phyloP scores from a whole-genome alignment of 2,797 vertebrate genomes.

The Oreochromis mossambicus region DNA sequence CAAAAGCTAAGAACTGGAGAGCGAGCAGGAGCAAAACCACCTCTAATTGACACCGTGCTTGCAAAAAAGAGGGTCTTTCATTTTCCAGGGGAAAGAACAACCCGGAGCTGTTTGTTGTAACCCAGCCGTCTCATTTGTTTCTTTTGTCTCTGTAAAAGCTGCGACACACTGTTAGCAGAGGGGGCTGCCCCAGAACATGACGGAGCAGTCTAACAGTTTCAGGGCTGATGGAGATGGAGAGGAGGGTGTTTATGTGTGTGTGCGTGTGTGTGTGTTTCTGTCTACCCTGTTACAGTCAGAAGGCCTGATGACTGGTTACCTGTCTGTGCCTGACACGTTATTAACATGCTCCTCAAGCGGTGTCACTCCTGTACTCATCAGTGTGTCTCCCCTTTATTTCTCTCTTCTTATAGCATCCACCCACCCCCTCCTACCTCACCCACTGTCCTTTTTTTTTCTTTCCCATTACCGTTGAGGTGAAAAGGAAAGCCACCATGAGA shows the following conservation, averaged over 20 bases:
- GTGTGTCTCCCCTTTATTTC: slow-evolving; percentile 19
- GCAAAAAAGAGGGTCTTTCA: slow-evolving; percentile 26
- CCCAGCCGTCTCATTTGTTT: slow-evolving; percentile 66
- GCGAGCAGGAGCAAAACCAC: slow-evolving; percentile 40
- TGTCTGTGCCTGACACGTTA: slow-evolving; percentile 57
- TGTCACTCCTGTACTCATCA: slow-evolving; percentile 54
- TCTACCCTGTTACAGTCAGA: slow-evolving; percentile 57
- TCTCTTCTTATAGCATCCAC: slow-evolving; percentile 12
- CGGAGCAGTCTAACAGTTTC: slow-evolving; percentile 38
- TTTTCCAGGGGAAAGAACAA: slow-evolving; percentile 56
- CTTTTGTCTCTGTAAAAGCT: slow-evolving; percentile 63
- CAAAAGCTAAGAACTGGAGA: slow-evolving; percentile 36
- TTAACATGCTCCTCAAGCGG: slow-evolving; percentile 68
- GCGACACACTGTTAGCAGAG: slow-evolving; percentile 56
- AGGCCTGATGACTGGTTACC: slow-evolving; percentile 69
- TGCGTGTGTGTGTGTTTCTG: slow-evolving; percentile 31
- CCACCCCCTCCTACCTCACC: slow-evolving; percentile 11
- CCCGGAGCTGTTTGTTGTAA: slow-evolving; percentile 62
- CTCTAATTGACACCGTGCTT: slow-evolving; percentile 53
- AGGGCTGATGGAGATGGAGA: slow-evolving; percentile 54
- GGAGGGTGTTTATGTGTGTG: slow-evolving; percentile 3
- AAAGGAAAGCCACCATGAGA: slow-evolving; percentile 65
- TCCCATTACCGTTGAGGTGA: slow-evolving; percentile 60
- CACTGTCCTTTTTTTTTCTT: slow-evolving; percentile 4
- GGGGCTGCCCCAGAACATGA: slow-evolving; percentile 43